Conservation (phyloP, 2,797 vertebrate genomes). For the Helicolenus hilgendorfi region DNA sequence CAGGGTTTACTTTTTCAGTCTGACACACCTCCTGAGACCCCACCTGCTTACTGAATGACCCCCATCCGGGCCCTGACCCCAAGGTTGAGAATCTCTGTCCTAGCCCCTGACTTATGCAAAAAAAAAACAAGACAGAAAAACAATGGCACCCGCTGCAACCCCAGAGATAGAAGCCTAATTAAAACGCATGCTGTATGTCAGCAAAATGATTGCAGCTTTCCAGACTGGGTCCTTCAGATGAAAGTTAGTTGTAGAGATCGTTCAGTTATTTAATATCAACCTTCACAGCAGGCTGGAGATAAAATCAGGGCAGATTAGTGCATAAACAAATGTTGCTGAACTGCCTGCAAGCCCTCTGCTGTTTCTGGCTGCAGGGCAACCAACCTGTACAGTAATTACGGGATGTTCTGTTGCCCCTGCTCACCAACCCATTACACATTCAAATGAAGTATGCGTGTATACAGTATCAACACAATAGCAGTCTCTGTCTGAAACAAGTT, state of each 20-base stretch:
- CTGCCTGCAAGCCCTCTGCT: background rate
- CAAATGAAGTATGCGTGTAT: background rate
- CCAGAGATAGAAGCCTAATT: background rate
- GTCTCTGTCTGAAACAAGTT: background rate
- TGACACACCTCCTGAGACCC: background rate
- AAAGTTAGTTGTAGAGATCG: too few relatives aligned
- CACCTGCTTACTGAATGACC: background rate
- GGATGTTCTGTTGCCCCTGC: background rate
- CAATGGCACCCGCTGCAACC: background rate
- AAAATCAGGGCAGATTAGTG: background rate
- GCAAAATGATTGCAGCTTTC: too few relatives aligned
- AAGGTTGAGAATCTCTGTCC: background rate
- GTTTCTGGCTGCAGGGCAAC: background rate
- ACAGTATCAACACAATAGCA: background rate
- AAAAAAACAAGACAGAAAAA: background rate
- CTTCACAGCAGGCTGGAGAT: background rate
- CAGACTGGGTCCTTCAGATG: too few relatives aligned
- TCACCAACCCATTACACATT: background rate
- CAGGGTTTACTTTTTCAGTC: background rate
- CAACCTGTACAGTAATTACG: slow-evolving; percentile 5
- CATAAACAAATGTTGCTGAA: background rate
- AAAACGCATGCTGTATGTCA: too few relatives aligned
- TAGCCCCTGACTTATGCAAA: background rate
- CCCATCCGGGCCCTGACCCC: background rate
- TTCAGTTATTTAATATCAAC: too few relatives aligned